Percentiles rank a stretch among this genome's conserved stretches.
phyloP scores from a whole-genome alignment of 1,140 invertebrate species.

The Antheraea mylitta region DNA sequence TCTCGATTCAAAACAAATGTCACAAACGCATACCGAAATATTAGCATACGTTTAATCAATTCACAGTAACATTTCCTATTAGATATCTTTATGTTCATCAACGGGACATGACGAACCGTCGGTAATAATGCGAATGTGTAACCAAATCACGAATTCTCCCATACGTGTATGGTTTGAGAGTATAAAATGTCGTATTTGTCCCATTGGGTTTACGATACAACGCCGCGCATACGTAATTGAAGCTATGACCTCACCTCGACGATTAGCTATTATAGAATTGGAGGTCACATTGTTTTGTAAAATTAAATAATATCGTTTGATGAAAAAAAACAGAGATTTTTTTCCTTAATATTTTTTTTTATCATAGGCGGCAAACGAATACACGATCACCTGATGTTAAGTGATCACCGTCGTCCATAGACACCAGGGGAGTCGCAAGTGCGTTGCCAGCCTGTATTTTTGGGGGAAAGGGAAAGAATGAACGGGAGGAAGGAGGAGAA shows the following conservation, averaged over 20 bases:
- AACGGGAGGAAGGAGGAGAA: no score
- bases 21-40: no score
- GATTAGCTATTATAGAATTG: not conserved
- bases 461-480: no score
- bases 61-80: not conserved
- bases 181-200: slow-evolving; percentile 14
- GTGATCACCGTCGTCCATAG: no score
- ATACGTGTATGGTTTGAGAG: not conserved
- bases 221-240: slow-evolving; percentile 24
- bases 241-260: slow-evolving; percentile 25
- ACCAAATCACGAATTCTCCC: slow-evolving; percentile 10
- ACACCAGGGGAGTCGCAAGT: no score
- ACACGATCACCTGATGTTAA: no score
- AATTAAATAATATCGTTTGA: not conserved
- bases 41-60: not conserved
- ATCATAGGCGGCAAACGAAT: no score
- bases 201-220: not conserved
- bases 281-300: not conserved
- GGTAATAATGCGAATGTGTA: slow-evolving; percentile 1
- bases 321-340: not conserved
- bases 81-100: slow-evolving; percentile 9
- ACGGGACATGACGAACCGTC: not conserved
- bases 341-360: no score
- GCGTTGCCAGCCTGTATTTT: no score
- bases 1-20: no score